Percentiles rank a stretch among this genome's conserved stretches.
phyloP scores from a whole-genome alignment of 2,888 invertebrate genomes.

The Dichetophora obliterata region DNA sequence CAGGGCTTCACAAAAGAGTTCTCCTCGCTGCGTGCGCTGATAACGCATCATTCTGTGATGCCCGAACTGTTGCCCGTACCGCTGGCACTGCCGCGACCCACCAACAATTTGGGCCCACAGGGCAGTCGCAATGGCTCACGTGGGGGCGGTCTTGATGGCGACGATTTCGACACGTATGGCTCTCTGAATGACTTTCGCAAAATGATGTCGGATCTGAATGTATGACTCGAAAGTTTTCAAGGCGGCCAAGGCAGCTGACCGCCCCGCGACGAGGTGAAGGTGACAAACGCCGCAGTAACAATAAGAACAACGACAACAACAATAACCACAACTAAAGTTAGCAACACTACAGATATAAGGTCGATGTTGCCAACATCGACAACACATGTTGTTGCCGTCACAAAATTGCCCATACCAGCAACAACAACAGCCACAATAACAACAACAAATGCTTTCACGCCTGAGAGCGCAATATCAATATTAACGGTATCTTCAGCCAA shows the following conservation, averaged over 20 bases:
- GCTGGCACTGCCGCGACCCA: slow-evolving; percentile 80
- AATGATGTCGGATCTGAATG: slow-evolving; percentile 83
- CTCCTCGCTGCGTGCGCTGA: slow-evolving; percentile 88
- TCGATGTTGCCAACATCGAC: slow-evolving; percentile 11
- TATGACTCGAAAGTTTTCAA: slow-evolving; percentile 64
- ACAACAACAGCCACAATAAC: slow-evolving; percentile 25
- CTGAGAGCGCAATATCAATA: slow-evolving; percentile 13
- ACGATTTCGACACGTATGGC: slow-evolving; percentile 81
- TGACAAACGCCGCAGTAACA: not conserved
- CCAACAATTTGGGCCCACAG: slow-evolving; percentile 42
- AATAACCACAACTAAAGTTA: not conserved
- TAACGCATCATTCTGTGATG: slow-evolving; percentile 98
- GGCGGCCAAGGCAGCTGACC: slow-evolving; percentile 31
- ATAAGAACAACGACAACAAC: not conserved
- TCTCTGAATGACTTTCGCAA: slow-evolving; percentile 81
- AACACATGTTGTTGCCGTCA: not conserved
- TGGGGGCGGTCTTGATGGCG: slow-evolving; percentile 63
- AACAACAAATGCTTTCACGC: not conserved
- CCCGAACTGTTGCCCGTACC: slow-evolving; percentile 95
- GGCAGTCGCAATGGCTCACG: slow-evolving; percentile 46
- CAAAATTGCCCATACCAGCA: not conserved
- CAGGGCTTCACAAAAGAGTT: slow-evolving; percentile 99
- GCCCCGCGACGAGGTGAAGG: not conserved
- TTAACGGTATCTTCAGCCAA: not conserved
- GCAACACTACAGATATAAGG: too few species aligned